Evolutionary conservation across 2,888 invertebrate species (phyloP), one percentile per base, ranked within the genome.

Genomic region (Acrobasis suavella): DNA sequence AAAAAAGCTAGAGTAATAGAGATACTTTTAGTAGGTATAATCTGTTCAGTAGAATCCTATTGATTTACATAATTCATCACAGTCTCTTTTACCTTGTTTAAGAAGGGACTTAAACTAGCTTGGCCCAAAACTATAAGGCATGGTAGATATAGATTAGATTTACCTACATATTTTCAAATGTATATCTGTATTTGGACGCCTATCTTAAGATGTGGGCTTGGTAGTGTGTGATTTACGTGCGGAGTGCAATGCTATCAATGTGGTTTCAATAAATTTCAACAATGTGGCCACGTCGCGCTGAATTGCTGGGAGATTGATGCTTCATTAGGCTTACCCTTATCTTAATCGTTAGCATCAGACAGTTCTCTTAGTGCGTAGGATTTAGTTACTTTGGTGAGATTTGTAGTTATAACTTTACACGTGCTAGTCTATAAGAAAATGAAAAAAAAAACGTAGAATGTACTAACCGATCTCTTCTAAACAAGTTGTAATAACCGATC

Each of bases 201-300:
- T 16, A 39, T 0, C 39, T 2, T 55, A 55, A 55, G 37, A 16
- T 32, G 16, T 38, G n/a, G 38, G 38, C 38, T 16, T 38, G 51
- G 22, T 38, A 6, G 55, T 39, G 55, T 55, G 39, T 55, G 55
- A 55, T 55, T 55, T 55, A 55, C 55, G 55, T 39, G 7, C 16
- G 15, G 55, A 39, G 55, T 10, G 55, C 55, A 12, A 3, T 9
- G 39, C 39, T 55, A 39, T 55, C 55, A 55, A 55, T 55, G 55
- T 15, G 55, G 55, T 55, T 55, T 55, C 55, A 55, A 55, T 55
- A 55, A 55, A 55, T 55, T 55, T 55, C 55, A 39, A 39, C 55
- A 55, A 32, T 55, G 55, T 55, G 39, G 39, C 39, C 55, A 16
- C 55, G 55, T 38, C 55, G 16, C 16, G 39, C 16, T 38, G 55